Evolutionary conservation across 2,113 vertebrate genomes (phyloP), one percentile per base, ranked within the genome.

Genomic region (Cepphus grylle): DNA sequence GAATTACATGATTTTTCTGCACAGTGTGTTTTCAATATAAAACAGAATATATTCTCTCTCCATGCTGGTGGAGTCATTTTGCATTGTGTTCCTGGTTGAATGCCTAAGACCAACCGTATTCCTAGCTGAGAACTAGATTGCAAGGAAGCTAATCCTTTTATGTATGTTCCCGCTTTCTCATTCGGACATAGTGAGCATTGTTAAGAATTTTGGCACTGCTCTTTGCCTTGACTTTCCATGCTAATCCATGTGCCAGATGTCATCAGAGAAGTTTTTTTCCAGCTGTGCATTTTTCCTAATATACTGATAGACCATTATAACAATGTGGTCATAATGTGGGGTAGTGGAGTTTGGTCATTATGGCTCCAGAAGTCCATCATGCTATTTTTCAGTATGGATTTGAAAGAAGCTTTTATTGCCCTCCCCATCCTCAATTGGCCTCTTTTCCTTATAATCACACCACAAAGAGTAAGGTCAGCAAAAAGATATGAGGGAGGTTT

Each of bases 91-190:
- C 59, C 80, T 96, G 76, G 63, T 90, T 83, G 82, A 95, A 91
- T 55, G 82, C 82, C 87, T 76, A 40, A 79, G 80, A 92, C 88
- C 59, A 93, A 47, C 63, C 0, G 0, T 83, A 92, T 86, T 90
- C 63, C 88, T 95, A 93, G 66, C 90, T 86, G 95, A 90, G 94
- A 96, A 78, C 63, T 92, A 81, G 92, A 90, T 73, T 95, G 90
- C 72, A 90, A 90, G 63, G 91, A 85, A 91, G 84, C 61, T 94
- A 94, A 96, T 94, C 88, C 90, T 93, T 92, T 96, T 86, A 95
- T 74, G 43, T 63, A 61, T 72, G 50, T 71, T 93, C 61, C 82
- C 2, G 8, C 80, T 71, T 90, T 91, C 86, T 94, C 43, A 45
- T 86, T 92, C 4, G 4, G 86, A 94, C 80, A 56, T 89, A 86